Evolutionary conservation across 2,113 vertebrate species (phyloP).

Genomic region (Calyptomena viridis): DNA sequence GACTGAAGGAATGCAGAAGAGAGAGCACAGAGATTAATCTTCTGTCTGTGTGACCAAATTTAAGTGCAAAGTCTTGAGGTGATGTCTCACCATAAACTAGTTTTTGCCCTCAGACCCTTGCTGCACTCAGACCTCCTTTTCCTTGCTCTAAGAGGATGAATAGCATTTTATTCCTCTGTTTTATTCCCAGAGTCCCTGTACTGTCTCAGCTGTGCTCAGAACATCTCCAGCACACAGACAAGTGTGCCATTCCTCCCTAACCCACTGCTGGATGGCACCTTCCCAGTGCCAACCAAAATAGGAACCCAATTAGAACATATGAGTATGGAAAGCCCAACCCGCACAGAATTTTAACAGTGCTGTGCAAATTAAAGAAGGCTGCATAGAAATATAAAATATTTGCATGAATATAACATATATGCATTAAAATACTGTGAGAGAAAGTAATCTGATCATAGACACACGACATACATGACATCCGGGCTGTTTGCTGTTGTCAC

Average conservation of each 20-base stretch:
- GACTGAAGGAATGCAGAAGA: not conserved
- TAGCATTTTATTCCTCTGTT: not conserved
- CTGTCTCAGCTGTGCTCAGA: not conserved
- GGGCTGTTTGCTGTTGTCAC: constrained; percentile 94
- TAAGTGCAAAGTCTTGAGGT: not conserved
- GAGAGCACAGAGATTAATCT: not conserved
- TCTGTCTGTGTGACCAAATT: not conserved
- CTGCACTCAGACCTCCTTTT: not conserved
- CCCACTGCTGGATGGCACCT: not conserved
- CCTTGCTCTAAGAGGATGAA: not conserved
- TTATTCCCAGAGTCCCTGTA: not conserved
- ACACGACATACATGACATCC: constrained; percentile 82
- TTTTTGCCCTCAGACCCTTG: not conserved
- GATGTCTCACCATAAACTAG: not conserved
- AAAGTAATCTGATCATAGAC: not conserved
- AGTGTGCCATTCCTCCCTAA: accelerated
- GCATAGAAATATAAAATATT: not conserved
- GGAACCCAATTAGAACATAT: not conserved
- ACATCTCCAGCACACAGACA: not conserved
- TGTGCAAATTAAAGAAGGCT: not conserved
- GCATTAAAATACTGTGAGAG: not conserved
- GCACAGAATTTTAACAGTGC: not conserved
- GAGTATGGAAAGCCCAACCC: not conserved
- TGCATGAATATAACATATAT: not conserved
- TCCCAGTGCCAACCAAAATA: not conserved